Evolutionary conservation across 2,113 vertebrate genomes (phyloP), one percentile per base, ranked within the genome.

Genomic region (Oenanthe oenanthe): DNA sequence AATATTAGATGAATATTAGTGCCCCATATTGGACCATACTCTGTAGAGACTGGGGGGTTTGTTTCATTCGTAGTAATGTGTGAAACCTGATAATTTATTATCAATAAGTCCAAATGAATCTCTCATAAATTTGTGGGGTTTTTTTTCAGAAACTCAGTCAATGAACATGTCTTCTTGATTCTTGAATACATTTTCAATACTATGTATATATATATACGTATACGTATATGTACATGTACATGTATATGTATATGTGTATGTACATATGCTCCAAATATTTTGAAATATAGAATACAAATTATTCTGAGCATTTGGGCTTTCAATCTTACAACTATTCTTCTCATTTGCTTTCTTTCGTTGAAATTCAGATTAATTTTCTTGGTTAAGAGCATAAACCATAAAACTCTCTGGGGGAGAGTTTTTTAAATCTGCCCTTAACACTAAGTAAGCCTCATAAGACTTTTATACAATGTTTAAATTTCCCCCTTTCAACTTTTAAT

Each of bases 31-130:
- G 5, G 32, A 40, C 18, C 24, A 24, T 3, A n/a, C 16, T 42
- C n/a, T 42, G 14, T 28, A 67, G 26, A 18, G 7, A 1, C 7
- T 28, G 19, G 1, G 9, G 1, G 0, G 4, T 38, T 58, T 54
- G 2, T 32, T 68, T 86, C 73, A 4, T 45, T 48, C 32, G 11
- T 67, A 56, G 12, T n/a, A 91, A 22, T 16, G 13, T 19, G 16
- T 13, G 16, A 48, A 72, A 48, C 8, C 53, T 53, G 29, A 61
- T 31, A 87, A 79, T 40, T 34, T 70, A 56, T n/a, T 53, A 21
- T 54, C 13, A 36, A 3, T 2, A 5, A 63, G 9, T 78, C 15
- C 13, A 78, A 58, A 63, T 25, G 0, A 68, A 34, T 61, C 3
- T 47, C 19, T 66, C 29, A 42, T 24, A 63, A 63, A 58, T 31